Evolutionary conservation across 2,113 vertebrate species (phyloP).

Genomic region (Phrynosoma blainvillii): DNA sequence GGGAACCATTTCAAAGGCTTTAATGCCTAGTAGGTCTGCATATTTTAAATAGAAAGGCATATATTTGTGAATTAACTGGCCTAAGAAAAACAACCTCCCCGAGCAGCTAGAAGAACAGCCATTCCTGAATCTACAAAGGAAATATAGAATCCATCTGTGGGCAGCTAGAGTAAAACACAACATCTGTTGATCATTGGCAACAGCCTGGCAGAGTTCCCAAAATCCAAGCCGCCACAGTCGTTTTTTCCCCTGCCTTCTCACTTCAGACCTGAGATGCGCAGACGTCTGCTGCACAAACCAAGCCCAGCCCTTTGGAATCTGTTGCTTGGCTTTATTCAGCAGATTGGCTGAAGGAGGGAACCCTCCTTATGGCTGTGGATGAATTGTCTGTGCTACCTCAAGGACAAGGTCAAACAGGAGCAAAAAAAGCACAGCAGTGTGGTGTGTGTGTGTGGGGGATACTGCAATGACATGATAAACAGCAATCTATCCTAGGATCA

Average conservation of each 20-base stretch:
- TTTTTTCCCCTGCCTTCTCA: constrained; percentile 31
- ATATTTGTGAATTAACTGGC: constrained; percentile 42
- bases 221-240: constrained; percentile 11
- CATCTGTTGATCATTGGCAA: constrained; percentile 73
- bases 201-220: constrained; percentile 31
- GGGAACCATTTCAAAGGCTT: constrained; percentile 40
- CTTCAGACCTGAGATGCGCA: constrained; percentile 45
- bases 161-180: constrained; percentile 57
- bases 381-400: constrained; percentile 43
- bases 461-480: background rate
- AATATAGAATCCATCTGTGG: constrained; percentile 69
- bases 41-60: constrained; percentile 26
- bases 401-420: constrained; percentile 49
- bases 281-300: background rate
- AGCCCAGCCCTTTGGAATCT: background rate
- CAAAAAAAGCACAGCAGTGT: constrained; percentile 29
- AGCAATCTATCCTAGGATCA: constrained; percentile 9
- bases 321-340: constrained; percentile 60
- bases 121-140: constrained; percentile 70
- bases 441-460: constrained; percentile 29
- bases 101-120: constrained; percentile 51
- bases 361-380: background rate
- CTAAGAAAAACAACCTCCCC: constrained; percentile 59
- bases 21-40: constrained; percentile 39
- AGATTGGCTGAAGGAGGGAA: constrained; percentile 35